Base-by-base conservation (phyloP, 2,888 invertebrate species). In the Plagodis pulveraria region DNA sequence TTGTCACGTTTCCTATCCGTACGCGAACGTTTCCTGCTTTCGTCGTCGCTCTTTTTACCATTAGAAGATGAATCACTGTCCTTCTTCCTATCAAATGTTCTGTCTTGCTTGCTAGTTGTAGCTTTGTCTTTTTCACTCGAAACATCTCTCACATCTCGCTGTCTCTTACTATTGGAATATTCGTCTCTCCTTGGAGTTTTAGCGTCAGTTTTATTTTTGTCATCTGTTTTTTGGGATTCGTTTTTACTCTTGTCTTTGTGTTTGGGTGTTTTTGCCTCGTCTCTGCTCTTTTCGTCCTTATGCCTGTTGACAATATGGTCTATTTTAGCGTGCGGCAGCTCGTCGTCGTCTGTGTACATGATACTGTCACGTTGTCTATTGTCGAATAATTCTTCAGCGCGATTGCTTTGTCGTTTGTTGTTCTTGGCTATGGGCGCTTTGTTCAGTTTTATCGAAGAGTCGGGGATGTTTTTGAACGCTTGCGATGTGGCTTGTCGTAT, bases 291-390 rank as follows among this genome's bases (percentile, higher is more conserved):
- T 42, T 11, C 42, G 12, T 42, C 42, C 10, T 42, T 42, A 12
- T 42, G 42, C 10, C 42, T 6, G 12, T 12, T 42, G 42, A 42
- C 12, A 8, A 42, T 8, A 12, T 12, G 42, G 42, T 42, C 42
- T 42, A 42, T 87, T 74, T 87, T 90, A 12, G 80, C 83, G 65
- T 93, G 75, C 0, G 85, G 84, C 12, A 33, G 48, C 9, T 69
- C 66, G 49, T 94, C 93, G 6, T 93, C 93, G 5, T 87, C 80
- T 0, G 84, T 82, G 70, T 94, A 94, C 41, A 94, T 65, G 1
- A 94, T 10, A 59, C 34, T 50, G 36, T 9, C 57, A 62, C 41
- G 5, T 10, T 40, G 40, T 5, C 40, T 40, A 10, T 10, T 40
- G 40, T 40, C 40, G 40, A 40, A 40, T 22, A 22, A 22, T 10